Base-by-base conservation (phyloP, 2,888 invertebrate species). In the Sturmia bella region DNA sequence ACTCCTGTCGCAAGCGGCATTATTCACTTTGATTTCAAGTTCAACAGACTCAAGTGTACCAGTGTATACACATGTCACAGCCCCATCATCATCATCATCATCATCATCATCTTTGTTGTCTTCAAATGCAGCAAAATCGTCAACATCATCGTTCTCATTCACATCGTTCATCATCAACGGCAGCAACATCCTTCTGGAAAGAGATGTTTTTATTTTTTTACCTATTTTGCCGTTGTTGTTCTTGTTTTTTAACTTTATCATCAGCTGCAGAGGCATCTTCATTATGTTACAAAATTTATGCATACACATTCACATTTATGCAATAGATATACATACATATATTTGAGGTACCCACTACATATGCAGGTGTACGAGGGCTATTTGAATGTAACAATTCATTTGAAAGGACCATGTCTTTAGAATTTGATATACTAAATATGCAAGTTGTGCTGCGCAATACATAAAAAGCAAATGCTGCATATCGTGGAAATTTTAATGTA, bases 21-120 rank as follows among this genome's bases (percentile, higher is more conserved):
- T 78, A 74, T 82, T 82, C 82, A 82, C 82, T 82, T 82, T 82
- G 82, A 82, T 82, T 82, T 82, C 78, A 82, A 82, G 82, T 82
- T 82, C 82, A 82, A 82, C 82, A 82, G 74, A 82, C 82, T 82
- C 70, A 82, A 82, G 82, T 82, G 70, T 78, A 78, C 32, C 64
- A 70, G 45, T 64, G 50, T 59, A 64, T 54, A 77, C 45, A 76
- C 68, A 78, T 78, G 82, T 82, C 78, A 75, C 78, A 81, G 56
- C 56, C 66, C 45, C 69, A 80, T 63, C 61, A 73, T 32, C 72
- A 50, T 41, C 41, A 52, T 6, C 43, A 15, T 39, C n/a, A 72
- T 43, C 54, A 37, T n/a, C 15, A 43, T 59, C 21, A 56, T 56
- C 56, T 61, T 24, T 56, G 45, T 32, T 54, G 39, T 19, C 43